phyloP scores from a whole-genome alignment of 2,888 invertebrate genomes.

The Agrochola macilenta region DNA sequence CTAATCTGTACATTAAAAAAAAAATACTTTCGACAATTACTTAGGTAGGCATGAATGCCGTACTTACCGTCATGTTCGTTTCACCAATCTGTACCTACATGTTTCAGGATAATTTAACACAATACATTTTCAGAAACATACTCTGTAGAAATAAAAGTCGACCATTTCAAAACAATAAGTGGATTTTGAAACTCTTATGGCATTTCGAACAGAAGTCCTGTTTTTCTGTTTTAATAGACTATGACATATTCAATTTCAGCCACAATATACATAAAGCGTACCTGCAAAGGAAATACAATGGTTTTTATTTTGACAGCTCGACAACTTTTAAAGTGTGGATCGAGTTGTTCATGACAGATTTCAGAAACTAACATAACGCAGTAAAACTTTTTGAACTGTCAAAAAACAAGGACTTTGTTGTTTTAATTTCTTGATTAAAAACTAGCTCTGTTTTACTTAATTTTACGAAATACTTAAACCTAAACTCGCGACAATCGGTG shows the following conservation, averaged over 20 bases:
- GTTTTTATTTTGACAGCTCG: not conserved
- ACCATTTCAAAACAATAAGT: not conserved
- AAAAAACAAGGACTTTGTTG: not conserved
- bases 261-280: not conserved
- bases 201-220: not conserved
- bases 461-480: not conserved
- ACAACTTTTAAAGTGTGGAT: not conserved
- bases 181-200: not conserved
- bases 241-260: not conserved
- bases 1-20: too few relatives aligned
- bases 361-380: not conserved
- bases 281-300: not conserved
- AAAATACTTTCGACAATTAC: too few relatives aligned
- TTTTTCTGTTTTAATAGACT: too few relatives aligned
- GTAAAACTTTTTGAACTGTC: not conserved
- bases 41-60: not conserved
- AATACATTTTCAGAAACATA: slow-evolving; percentile 1
- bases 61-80: not conserved
- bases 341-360: not conserved
- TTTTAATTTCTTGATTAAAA: not conserved
- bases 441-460: not conserved
- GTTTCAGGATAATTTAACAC: not conserved
- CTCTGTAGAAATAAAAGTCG: not conserved
- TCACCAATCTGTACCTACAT: not conserved
- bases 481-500: too few relatives aligned